Conservation (phyloP, 2,113 vertebrate genomes). For the Cyanoliseus patagonus region DNA sequence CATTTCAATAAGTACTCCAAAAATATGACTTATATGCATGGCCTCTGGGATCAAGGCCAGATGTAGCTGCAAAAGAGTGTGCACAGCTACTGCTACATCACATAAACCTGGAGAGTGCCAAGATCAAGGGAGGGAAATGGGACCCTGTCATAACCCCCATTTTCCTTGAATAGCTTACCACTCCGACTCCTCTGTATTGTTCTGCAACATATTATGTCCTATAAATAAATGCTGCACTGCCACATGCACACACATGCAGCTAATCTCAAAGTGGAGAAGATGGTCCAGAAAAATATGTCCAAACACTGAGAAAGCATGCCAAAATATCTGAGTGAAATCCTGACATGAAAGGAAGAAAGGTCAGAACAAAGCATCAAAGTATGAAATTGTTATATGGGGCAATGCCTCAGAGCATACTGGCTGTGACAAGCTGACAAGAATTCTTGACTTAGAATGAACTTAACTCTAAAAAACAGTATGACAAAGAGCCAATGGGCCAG, state of each 20-base stretch:
- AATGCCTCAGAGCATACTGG: neutral
- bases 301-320: neutral
- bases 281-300: neutral
- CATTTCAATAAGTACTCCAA: neutral
- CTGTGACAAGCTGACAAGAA: constrained; percentile 6
- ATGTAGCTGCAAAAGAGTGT: neutral
- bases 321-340: neutral
- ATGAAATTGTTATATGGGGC: neutral
- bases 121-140: neutral
- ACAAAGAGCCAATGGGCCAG: neutral
- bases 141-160: neutral
- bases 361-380: neutral
- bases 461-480: neutral
- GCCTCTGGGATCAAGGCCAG: neutral
- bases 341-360: neutral
- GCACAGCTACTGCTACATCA: neutral
- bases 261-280: neutral
- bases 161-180: neutral
- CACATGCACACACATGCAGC: neutral
- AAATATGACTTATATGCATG: neutral
- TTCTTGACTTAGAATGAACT: neutral
- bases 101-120: neutral
- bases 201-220: neutral
- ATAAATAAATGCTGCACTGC: neutral
- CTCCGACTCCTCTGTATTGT: neutral